Base-by-base conservation (phyloP, 2,113 vertebrate genomes). In the Ammospiza caudacuta region DNA sequence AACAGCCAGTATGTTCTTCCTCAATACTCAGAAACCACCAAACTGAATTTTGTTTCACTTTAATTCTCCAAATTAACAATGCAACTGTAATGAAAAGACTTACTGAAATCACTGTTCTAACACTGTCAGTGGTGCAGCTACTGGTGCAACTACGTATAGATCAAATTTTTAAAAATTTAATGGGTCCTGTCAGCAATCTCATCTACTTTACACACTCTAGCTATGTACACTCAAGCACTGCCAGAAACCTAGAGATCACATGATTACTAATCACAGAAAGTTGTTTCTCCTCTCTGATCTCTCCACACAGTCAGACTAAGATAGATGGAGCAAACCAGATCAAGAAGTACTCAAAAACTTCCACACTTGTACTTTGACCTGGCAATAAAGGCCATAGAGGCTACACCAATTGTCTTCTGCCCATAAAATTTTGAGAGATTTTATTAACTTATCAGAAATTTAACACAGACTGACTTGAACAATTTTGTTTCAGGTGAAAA, bases 51-150 rank as follows among this genome's bases (percentile, higher is more conserved):
- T 67, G 37, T 67, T 92, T 80, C 46, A 41, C 11, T 5, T 73
- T 73, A 62, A 16, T 62, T 81, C 51, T 89, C 23, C 35, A 62
- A 23, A 77, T 29, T n/a, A 74, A 74, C 17, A 58, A 24, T 3
- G 54, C 0, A 0, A 77, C 10, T 24, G 4, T 15, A 58, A 51
- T 1, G 1, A 28, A 55, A 61, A 76, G 7, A 83, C 44, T 35
- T 69, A 31, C 11, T 67, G 39, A 68, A 73, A 67, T 79, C 35
- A 55, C 35, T 78, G 11, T 66, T 66, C 21, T 73, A 76, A 76
- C 22, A 52, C 22, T 24, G 21, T 31, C 22, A 76, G 23, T 28
- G 37, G 27, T 51, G 17, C 22, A 86, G 74, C 37, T 54, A n/a
- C 2, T 28, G 43, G 27, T 51, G 17, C 22, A 86, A 77, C 37